Conservation (phyloP, 2,797 vertebrate genomes). For the Diglossa cyanea region DNA sequence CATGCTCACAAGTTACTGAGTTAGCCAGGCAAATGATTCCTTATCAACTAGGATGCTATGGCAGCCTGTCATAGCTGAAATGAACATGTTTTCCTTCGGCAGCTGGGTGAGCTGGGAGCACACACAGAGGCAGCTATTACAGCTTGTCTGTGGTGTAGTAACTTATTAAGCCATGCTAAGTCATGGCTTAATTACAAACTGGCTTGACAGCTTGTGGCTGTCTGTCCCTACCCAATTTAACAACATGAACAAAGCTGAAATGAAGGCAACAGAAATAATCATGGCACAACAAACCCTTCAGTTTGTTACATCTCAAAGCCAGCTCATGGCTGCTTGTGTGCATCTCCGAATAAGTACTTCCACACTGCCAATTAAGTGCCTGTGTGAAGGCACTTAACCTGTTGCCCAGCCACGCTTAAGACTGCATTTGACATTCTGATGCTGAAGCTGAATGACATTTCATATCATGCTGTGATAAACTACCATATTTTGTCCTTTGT, state of each 20-base stretch:
- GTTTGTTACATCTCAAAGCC: neutral
- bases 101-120: neutral
- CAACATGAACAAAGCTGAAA: slow-evolving; percentile 13
- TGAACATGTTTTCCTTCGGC: neutral
- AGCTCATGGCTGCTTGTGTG: neutral
- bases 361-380: neutral
- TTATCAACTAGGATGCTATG: neutral
- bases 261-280: slow-evolving; percentile 29
- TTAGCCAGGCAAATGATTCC: neutral
- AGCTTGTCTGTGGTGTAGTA: neutral
- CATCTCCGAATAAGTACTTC: neutral
- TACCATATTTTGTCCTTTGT: neutral
- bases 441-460: slow-evolving; percentile 3
- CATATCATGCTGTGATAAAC: neutral
- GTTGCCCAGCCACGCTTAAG: neutral
- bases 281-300: neutral
- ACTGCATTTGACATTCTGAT: neutral
- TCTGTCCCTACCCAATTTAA: slow-evolving; percentile 35
- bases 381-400: slow-evolving; percentile 10
- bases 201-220: slow-evolving; percentile 54
- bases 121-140: slow-evolving; percentile 20
- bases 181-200: slow-evolving; percentile 61
- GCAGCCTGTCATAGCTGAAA: neutral
- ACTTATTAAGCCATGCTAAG: slow-evolving; percentile 47
- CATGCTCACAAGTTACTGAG: neutral